Evolutionary conservation across 2,888 invertebrate species (phyloP), one percentile per base, ranked within the genome.

Genomic region (Siphlonurus alternatus): DNA sequence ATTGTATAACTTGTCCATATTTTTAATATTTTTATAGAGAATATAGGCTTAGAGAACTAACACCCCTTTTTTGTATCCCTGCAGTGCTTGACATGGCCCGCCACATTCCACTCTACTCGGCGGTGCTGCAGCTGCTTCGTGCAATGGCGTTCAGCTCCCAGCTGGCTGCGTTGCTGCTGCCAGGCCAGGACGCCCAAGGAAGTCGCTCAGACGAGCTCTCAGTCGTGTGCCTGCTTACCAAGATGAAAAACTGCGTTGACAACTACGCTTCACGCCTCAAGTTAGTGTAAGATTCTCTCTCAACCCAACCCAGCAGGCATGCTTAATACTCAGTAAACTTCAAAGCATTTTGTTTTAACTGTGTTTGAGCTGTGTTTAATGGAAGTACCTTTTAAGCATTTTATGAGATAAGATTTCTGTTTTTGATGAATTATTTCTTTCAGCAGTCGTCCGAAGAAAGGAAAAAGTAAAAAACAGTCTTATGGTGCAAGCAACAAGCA

Each of bases 41-140:
- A 19, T n/a, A 59, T 19, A 19, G 10, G 24, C 19, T 24, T 25
- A 61, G 19, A 22, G 22, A 24, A 23, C 38, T 54, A 61, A 61
- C 22, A 63, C 61, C 62, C n/a, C n/a, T 54, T 19, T 61, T n/a
- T 19, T 19, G 23, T n/a, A 24, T 61, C 5, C 25, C 71, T 69
- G n/a, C 74, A 79, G 95, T 95, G 69, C 78, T 96, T 75, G 95
- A 96, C 78, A 94, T 96, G 88, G 93, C 95, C n/a, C 84, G 94
- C 20, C 95, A 95, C 79, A 93, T 95, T 76, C 93, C 94, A 24
- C 81, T 95, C 70, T 95, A 95, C 78, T 84, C 89, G 69, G 87
- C 91, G 68, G 86, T 94, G 71, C 77, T 95, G 70, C 86, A 88
- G 69, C 77, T 92, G 67, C 80, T 93, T 67, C 83, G 94, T 68